phyloP scores from a whole-genome alignment of 2,113 vertebrate genomes.

The Pangasianodon gigas region DNA sequence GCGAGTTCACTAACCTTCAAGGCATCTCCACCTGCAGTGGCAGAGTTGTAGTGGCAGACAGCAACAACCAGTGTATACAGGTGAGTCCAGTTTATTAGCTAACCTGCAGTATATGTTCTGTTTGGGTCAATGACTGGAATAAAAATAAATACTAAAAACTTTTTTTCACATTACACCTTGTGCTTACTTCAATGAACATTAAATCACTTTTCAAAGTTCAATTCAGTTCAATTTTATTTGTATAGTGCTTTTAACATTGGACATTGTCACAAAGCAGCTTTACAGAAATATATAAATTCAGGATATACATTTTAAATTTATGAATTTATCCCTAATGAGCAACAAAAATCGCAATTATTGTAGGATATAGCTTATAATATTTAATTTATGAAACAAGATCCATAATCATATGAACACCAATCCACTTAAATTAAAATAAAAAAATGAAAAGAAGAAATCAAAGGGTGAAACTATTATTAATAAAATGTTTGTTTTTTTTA shows the following conservation, averaged over 20 bases:
- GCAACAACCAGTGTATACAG: constrained; percentile 98
- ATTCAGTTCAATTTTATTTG: too few species aligned
- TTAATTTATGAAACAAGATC: not conserved
- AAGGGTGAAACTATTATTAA: not conserved
- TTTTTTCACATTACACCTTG: not conserved
- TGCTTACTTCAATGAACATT: not conserved
- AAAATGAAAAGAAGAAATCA: not conserved
- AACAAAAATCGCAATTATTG: not conserved
- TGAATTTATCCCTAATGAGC: too few species aligned
- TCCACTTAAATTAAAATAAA: not conserved
- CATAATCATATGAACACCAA: not conserved
- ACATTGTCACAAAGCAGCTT: too few species aligned
- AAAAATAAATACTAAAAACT: not conserved
- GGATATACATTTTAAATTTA: too few species aligned
- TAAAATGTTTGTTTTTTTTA: too few species aligned
- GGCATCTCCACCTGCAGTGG: constrained; percentile 88
- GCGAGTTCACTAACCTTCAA: constrained; percentile 95
- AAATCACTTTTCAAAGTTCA: not conserved
- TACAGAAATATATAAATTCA: too few species aligned
- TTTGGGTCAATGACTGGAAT: not conserved
- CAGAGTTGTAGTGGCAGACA: constrained; percentile 93
- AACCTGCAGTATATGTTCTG: not conserved
- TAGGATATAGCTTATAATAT: not conserved
- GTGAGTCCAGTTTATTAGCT: constrained; percentile 65
- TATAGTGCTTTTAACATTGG: too few species aligned